These are phyloP conservation scores for Tubulanus polymorphus DNA, from an alignment of 2,888 invertebrate genomes.

Conservation along the genomic window DNA sequence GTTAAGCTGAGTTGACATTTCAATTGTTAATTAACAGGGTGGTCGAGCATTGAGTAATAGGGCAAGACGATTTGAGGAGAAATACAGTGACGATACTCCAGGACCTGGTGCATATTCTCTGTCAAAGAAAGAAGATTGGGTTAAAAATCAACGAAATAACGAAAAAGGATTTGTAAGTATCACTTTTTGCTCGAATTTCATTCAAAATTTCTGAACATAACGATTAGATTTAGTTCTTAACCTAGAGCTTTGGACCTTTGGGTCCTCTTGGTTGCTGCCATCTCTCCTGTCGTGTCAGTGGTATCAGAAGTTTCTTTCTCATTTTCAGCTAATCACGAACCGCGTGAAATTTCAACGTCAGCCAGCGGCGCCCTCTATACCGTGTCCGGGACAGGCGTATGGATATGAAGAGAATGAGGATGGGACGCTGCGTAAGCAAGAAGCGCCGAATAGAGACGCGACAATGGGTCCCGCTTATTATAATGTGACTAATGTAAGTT, in stretches of 20 bases:
- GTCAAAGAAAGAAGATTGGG: slow-evolving; percentile 17
- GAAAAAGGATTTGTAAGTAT: too few relatives aligned
- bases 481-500: slow-evolving; percentile 31
- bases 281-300: too few relatives aligned
- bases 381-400: slow-evolving; percentile 49
- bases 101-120: slow-evolving; percentile 42
- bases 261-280: too few relatives aligned
- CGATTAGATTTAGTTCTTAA: too few relatives aligned
- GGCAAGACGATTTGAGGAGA: slow-evolving; percentile 36
- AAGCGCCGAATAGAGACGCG: slow-evolving; percentile 43
- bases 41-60: slow-evolving; percentile 44
- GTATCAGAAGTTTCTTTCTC: too few relatives aligned
- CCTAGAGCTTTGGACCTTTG: too few relatives aligned
- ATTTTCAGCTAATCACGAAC: slow-evolving; percentile 35
- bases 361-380: slow-evolving; percentile 52
- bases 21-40: too few relatives aligned
- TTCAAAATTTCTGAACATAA: too few relatives aligned
- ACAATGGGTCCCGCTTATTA: slow-evolving; percentile 53
- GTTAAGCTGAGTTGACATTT: too few relatives aligned
- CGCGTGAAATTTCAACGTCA: slow-evolving; percentile 47
- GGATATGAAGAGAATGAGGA: slow-evolving; percentile 53
- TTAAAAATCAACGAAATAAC: slow-evolving; percentile 13
- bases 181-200: too few relatives aligned
- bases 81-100: slow-evolving; percentile 31
- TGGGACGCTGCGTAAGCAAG: slow-evolving; percentile 49